Evolutionary conservation across 2,113 vertebrate species (phyloP).

Genomic region (Alethe diademata): DNA sequence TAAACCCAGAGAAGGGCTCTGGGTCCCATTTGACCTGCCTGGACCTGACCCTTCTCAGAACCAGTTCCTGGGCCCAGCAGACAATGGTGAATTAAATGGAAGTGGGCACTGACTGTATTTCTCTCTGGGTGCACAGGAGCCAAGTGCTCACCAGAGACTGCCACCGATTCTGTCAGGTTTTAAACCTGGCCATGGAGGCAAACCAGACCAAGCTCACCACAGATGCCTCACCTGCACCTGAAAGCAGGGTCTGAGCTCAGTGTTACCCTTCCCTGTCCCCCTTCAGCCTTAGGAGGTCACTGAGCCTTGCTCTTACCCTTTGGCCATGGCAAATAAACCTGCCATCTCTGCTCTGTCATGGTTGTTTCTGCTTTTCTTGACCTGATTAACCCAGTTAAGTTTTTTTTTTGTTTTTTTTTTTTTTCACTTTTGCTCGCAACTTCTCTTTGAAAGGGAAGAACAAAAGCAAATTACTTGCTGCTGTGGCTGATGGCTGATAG

Average conservation of each 20-base stretch:
- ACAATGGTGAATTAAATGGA: neutral
- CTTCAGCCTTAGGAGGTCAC: neutral
- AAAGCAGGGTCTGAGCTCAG: neutral
- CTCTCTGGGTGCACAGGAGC: accelerated
- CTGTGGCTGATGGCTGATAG: neutral
- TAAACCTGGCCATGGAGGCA: neutral
- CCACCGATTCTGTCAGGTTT: neutral
- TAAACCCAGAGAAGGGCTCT: neutral
- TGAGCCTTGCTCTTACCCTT: neutral
- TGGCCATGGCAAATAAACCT: neutral
- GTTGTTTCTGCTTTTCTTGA: neutral
- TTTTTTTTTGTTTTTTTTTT: neutral
- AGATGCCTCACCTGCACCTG: neutral
- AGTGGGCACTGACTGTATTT: accelerated
- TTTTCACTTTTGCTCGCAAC: neutral
- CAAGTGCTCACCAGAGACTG: neutral
- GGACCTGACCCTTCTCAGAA: neutral
- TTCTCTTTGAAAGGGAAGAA: neutral
- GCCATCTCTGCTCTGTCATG: neutral
- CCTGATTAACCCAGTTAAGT: neutral
- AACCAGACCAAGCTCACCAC: neutral
- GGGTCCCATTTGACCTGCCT: neutral
- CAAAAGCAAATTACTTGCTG: neutral
- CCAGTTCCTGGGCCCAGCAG: neutral
- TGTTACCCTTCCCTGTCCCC: neutral